Conservation (phyloP, 2,113 vertebrate genomes). For the Microcebus ravelobensis region DNA sequence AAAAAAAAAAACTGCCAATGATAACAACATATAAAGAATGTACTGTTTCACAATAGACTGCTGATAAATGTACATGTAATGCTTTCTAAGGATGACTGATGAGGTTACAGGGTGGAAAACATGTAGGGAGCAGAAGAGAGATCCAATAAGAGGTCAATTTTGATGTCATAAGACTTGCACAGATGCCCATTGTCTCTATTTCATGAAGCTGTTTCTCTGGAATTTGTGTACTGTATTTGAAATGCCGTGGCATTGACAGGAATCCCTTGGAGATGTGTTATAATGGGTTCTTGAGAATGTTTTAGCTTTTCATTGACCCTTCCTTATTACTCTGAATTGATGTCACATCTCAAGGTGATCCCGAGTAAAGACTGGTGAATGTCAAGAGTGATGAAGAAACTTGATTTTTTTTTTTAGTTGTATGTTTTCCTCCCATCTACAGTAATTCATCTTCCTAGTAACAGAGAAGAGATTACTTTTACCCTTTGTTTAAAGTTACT, state of each 20-base stretch:
- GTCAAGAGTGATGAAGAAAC: slow-evolving; percentile 72
- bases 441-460: slow-evolving; percentile 61
- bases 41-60: not conserved
- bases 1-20: not conserved
- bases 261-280: slow-evolving; percentile 66
- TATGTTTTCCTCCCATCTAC: slow-evolving; percentile 46
- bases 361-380: slow-evolving; percentile 61
- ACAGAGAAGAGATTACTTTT: slow-evolving; percentile 38
- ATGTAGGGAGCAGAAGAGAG: not conserved
- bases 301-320: slow-evolving; percentile 78
- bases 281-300: slow-evolving; percentile 77
- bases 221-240: slow-evolving; percentile 64
- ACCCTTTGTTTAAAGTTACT: slow-evolving; percentile 58
- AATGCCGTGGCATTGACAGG: slow-evolving; percentile 40
- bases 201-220: slow-evolving; percentile 26
- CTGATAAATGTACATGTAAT: not conserved
- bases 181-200: not conserved
- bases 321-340: slow-evolving; percentile 76
- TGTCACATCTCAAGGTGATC: slow-evolving; percentile 80
- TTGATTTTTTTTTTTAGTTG: slow-evolving; percentile 67
- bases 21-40: not conserved
- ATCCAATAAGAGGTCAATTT: not conserved
- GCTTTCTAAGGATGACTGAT: slow-evolving; percentile 35
- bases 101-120: not conserved
- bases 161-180: not conserved